Base-by-base conservation (phyloP, 2,797 vertebrate species). In the Capromys pilorides region DNA sequence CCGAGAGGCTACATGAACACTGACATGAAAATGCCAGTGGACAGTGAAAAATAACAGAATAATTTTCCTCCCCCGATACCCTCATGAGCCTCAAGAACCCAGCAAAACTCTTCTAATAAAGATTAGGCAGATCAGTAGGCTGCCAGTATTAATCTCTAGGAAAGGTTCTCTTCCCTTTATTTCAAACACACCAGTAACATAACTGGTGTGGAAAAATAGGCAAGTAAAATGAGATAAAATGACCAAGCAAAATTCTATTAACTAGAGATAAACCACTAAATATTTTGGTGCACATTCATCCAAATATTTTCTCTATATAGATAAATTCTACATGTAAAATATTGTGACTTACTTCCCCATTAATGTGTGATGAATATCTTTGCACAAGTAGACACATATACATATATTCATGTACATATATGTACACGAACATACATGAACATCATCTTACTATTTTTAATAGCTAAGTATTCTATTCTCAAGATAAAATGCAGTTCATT, bases 1-100 rank as follows among this genome's bases (percentile, higher is more conserved):
- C 88, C 96, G 88, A 96, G 93, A 91, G 91, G 96, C 57, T 96
- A 93, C 67, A 86, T 95, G 86, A 97, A 86, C 78, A 33, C 51
- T 62, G 45, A 69, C 0, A 1, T 93, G 97, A 95, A 96, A 95
- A 96, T 91, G 88, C 0, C 1, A 94, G 75, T 28, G 79, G 94
- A 94, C 71, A 13, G 79, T 95, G 67, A 95, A 75, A 96, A 83
- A 71, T 94, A 95, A 95, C 89, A 96, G 6, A 87, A 71, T 59
- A 94, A 57, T 91, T 69, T 94, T 95, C 95, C 88, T 95, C 82
- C 78, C 86, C 79, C 10, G 39, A 87, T 61, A 81, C 36, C 78
- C 18, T 83, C 22, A 21, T 4, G 11, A 73, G 73, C 41, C 81
- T 94, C 77, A 75, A 84, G 59, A 88, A 94, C 84, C 92, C 80